Base-by-base conservation (phyloP, 2,888 invertebrate genomes). In the Perdita meconis region DNA sequence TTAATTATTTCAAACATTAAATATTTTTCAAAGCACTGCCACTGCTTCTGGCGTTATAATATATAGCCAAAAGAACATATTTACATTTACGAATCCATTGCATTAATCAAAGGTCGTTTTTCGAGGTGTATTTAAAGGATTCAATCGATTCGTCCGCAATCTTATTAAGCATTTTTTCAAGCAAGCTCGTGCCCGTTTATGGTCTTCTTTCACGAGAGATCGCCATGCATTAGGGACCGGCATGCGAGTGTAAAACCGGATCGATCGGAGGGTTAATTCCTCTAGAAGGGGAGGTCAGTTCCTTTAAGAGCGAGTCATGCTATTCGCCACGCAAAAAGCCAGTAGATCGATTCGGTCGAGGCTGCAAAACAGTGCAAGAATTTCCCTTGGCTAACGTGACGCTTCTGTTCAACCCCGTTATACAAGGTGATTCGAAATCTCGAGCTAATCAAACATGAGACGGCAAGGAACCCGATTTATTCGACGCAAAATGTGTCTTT, bases 261-360 rank as follows among this genome's bases (percentile, higher is more conserved):
- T 72, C 72, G 71, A 72, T 71, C 60, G 55, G 44, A 42, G 71
- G 55, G 36, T 55, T 61, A 50, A 61, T 68, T 61, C 50, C 19
- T 34, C 13, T 1, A 36, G 53, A 26, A 72, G 59, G 47, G 22
- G 51, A 34, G 55, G 61, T 40, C 47, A 19, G 13, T 56, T 71
- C 40, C 55, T 71, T 55, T 22, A 19, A 61, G 51, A 38, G 12
- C 38, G n/a, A 53, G 40, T 61, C 60, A 12, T 50, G 60, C 55
- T 6, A 70, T 40, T 60, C 19, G 13, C 30, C 26, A 16, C n/a
- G 71, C 22, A 60, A 60, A 70, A 72, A 55, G 53, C 60, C 8
- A 8, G 16, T 22, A 59, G 44, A 72, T 72, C 59, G 70, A 69
- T 69, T 44, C 59, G 6, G 24, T 55, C 26, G 51, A 36, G 51